phyloP scores from a whole-genome alignment of 2,888 invertebrate species.

The Archips crataeganus region DNA sequence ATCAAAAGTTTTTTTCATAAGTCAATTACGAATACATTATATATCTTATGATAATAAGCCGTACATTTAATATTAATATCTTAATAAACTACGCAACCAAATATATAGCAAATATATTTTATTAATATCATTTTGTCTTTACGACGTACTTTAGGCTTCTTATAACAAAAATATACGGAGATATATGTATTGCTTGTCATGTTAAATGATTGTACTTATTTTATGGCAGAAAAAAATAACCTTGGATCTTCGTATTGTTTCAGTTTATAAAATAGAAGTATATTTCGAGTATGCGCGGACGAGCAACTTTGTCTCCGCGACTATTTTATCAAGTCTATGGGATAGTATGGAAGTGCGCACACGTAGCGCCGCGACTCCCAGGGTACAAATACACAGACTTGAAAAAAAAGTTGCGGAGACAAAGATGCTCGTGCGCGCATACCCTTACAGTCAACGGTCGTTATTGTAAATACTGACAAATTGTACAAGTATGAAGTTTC shows the following conservation, averaged over 20 bases:
- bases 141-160: constrained; percentile 11
- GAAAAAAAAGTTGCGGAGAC: too few relatives aligned
- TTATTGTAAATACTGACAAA: too few relatives aligned
- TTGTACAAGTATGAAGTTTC: too few relatives aligned
- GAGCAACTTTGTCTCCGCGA: too few relatives aligned
- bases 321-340: too few relatives aligned
- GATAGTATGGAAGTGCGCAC: too few relatives aligned
- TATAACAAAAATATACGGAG: constrained; percentile 13
- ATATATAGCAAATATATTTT: constrained; percentile 19
- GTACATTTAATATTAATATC: constrained; percentile 20
- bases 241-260: neutral
- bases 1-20: neutral
- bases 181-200: constrained; percentile 27
- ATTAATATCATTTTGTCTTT: constrained; percentile 24
- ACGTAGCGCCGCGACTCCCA: too few relatives aligned
- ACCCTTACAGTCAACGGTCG: too few relatives aligned
- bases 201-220: constrained; percentile 5
- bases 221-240: neutral
- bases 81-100: constrained; percentile 31
- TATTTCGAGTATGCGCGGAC: too few relatives aligned
- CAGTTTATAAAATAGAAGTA: too few relatives aligned
- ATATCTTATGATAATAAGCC: constrained; percentile 6
- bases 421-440: too few relatives aligned
- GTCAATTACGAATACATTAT: neutral
- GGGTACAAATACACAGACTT: too few relatives aligned